Conservation (phyloP, 2,113 vertebrate species). For the Prolemur simus region DNA sequence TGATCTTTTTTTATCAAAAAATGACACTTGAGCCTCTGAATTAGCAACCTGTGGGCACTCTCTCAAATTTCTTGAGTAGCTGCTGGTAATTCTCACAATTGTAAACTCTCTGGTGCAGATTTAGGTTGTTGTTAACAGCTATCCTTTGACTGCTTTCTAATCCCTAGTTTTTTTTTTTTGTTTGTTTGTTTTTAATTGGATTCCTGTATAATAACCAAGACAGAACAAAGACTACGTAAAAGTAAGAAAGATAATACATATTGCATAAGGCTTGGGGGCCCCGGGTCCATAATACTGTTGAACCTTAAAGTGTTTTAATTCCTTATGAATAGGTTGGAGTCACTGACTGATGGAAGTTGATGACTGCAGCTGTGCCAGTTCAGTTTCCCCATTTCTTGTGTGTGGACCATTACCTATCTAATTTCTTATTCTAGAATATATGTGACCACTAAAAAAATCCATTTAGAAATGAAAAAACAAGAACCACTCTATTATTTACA, state of each 20-base stretch:
- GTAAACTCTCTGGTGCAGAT: conserved; percentile 32
- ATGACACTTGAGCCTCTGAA: conserved; percentile 65
- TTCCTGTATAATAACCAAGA: background rate
- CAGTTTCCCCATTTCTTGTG: background rate
- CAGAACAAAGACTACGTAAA: background rate
- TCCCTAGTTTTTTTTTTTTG: background rate
- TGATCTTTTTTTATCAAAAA: conserved; percentile 70
- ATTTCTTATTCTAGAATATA: background rate
- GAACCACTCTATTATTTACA: background rate
- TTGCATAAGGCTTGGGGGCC: background rate
- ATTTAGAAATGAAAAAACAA: background rate
- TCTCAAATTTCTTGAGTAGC: conserved; percentile 48
- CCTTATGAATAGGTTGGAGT: background rate
- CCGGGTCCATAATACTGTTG: background rate
- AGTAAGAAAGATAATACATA: background rate
- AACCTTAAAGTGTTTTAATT: background rate
- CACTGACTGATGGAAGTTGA: background rate
- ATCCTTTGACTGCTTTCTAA: conserved; percentile 29
- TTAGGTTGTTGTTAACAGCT: conserved; percentile 32
- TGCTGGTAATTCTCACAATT: conserved; percentile 53
- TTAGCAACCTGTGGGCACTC: conserved; percentile 53
- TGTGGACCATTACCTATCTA: background rate
- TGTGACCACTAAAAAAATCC: background rate
- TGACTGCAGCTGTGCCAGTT: background rate
- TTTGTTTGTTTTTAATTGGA: background rate